phyloP scores from a whole-genome alignment of 2,113 vertebrate genomes.

The Clarias macrocephalus region DNA sequence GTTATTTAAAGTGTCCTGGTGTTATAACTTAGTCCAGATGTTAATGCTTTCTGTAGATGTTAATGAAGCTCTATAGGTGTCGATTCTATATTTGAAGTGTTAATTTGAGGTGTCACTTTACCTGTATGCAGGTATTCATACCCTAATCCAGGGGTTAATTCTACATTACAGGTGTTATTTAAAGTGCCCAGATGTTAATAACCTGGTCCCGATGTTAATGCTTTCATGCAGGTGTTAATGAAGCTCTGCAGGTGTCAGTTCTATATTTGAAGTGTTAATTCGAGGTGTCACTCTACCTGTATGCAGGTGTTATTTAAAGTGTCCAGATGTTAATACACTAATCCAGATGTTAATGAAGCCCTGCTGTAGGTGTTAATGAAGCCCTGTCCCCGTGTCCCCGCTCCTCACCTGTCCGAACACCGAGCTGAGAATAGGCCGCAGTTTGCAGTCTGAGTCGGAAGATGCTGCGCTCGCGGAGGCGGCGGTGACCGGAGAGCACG shows the following conservation, averaged over 20 bases:
- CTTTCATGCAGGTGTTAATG: neutral
- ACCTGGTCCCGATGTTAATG: neutral
- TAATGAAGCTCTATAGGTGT: too few relatives aligned
- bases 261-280: too few relatives aligned
- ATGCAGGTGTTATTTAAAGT: too few relatives aligned
- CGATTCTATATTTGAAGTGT: too few relatives aligned
- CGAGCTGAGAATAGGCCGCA: conserved; percentile 88
- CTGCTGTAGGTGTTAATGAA: neutral
- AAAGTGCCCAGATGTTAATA: neutral
- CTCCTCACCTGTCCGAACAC: conserved; percentile 93
- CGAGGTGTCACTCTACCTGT: too few relatives aligned
- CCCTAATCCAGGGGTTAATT: neutral
- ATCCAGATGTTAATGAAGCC: neutral
- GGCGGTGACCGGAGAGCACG: conserved; percentile 67
- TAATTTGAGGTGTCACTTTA: too few relatives aligned
- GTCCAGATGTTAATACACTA: neutral
- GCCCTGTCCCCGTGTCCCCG: neutral
- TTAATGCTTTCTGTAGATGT: too few relatives aligned
- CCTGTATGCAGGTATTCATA: too few relatives aligned
- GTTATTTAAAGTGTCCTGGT: too few relatives aligned
- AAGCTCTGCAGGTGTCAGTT: neutral
- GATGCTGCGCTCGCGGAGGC: conserved; percentile 67
- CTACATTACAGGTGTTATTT: neutral
- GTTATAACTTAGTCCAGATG: too few relatives aligned
- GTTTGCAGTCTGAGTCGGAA: conserved; percentile 76